Percentiles rank a stretch among this genome's conserved stretches.
phyloP scores from a whole-genome alignment of 2,797 vertebrate genomes.

The Corythornis leucogaster region DNA sequence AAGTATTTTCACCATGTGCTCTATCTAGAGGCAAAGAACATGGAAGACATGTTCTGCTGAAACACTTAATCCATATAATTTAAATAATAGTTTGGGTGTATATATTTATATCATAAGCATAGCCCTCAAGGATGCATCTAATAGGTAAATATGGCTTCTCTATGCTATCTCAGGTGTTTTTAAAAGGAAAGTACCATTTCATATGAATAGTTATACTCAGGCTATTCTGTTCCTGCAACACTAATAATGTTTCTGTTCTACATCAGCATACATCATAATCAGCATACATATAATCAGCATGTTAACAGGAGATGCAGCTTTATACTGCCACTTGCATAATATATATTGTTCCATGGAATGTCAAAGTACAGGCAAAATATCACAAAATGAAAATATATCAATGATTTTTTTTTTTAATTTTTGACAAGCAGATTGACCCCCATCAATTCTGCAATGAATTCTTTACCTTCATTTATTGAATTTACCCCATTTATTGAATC shows the following conservation, averaged over 20 bases:
- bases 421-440: background rate
- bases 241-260: background rate
- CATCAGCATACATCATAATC: background rate
- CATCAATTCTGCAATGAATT: background rate
- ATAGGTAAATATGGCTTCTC: background rate
- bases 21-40: background rate
- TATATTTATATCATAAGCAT: background rate
- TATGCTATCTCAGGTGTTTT: background rate
- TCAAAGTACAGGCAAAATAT: conserved; percentile 22
- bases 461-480: background rate
- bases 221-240: background rate
- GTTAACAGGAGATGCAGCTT: conserved; percentile 7
- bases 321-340: background rate
- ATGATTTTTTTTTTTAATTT: background rate
- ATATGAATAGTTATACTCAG: background rate
- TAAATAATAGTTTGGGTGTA: background rate
- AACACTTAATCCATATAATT: background rate
- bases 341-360: background rate
- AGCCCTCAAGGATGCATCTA: background rate
- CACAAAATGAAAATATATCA: background rate
- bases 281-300: background rate
- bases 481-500: background rate
- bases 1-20: background rate
- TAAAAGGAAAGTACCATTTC: background rate
- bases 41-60: background rate